Evolutionary conservation across 1,140 invertebrate species (phyloP).

Genomic region (Hormaphis cornu): DNA sequence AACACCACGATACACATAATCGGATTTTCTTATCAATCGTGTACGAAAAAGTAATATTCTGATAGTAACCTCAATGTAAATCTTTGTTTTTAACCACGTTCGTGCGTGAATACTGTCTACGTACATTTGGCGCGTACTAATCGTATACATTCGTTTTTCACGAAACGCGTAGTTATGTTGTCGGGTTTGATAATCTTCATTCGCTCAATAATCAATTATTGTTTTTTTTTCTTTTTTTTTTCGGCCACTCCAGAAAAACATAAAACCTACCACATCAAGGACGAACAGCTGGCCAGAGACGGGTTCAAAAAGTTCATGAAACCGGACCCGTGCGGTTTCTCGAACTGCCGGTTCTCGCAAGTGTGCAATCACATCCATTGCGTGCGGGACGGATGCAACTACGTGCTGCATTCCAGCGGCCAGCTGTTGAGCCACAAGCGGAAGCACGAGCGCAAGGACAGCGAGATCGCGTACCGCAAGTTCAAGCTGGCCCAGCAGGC

Average conservation of each 20-base stretch:
- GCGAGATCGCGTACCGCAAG: conserved; percentile 71
- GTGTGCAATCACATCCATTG: conserved; percentile 98
- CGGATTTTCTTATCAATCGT: no score
- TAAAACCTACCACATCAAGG: conserved; percentile 96
- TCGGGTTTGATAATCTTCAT: background rate
- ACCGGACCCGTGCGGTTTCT: conserved; percentile 84
- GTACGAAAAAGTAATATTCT: no score
- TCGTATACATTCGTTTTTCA: no score
- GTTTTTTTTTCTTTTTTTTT: background rate
- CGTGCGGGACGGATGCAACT: conserved; percentile 87
- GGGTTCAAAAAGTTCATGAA: conserved; percentile 99
- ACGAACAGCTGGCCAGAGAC: conserved; percentile 87
- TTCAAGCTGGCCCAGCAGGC: conserved; percentile 56
- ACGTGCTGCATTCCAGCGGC: conserved; percentile 89
- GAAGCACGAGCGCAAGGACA: conserved; percentile 89
- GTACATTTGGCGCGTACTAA: no score
- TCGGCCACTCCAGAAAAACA: conserved; percentile 76
- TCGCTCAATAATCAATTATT: background rate
- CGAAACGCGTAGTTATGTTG: no score
- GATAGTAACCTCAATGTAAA: no score
- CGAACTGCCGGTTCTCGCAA: conserved; percentile 82
- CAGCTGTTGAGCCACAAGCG: conserved; percentile 96
- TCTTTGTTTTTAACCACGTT: no score
- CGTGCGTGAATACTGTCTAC: no score
- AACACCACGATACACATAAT: no score